Evolutionary conservation across 2,888 invertebrate genomes (phyloP).

Genomic region (Drosophila aldrichi): DNA sequence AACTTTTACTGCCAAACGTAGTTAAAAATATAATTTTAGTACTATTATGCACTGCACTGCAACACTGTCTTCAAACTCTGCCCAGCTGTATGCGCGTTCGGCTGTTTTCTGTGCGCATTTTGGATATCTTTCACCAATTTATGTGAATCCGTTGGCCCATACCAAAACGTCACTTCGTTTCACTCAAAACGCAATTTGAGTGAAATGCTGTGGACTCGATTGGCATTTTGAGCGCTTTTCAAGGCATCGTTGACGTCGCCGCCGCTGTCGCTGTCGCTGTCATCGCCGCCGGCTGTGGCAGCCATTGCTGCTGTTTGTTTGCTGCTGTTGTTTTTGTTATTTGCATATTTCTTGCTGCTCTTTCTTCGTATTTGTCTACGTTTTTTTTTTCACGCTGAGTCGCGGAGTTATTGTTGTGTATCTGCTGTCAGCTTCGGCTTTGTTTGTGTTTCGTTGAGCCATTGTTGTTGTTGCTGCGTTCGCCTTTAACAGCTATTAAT

Average conservation of each 20-base stretch:
- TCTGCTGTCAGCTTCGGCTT: constrained; percentile 13
- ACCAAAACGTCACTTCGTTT: constrained; percentile 71
- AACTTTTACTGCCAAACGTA: not conserved
- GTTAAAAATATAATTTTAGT: not conserved
- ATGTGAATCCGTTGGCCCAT: constrained; percentile 74
- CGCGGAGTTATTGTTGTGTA: constrained; percentile 10
- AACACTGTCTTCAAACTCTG: constrained; percentile 9
- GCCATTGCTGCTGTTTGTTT: constrained; percentile 13
- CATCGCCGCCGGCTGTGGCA: constrained; percentile 13
- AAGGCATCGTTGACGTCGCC: not conserved
- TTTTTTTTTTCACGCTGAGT: constrained; percentile 15
- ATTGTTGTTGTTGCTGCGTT: constrained; percentile 49
- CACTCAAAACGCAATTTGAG: constrained; percentile 82
- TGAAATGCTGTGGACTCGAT: constrained; percentile 48
- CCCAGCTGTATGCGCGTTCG: constrained; percentile 65
- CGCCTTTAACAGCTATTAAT: constrained; percentile 64
- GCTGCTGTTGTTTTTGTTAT: constrained; percentile 21
- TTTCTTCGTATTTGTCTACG: constrained; percentile 15
- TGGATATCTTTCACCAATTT: constrained; percentile 81
- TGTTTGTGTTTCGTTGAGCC: constrained; percentile 25
- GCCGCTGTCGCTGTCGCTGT: constrained; percentile 18
- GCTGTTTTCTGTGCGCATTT: constrained; percentile 65
- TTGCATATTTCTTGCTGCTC: constrained; percentile 41
- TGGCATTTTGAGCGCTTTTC: constrained; percentile 69
- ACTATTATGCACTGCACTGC: constrained; percentile 42